Conservation (phyloP, 2,113 vertebrate species). For the human (Homo sapiens) region DNA sequence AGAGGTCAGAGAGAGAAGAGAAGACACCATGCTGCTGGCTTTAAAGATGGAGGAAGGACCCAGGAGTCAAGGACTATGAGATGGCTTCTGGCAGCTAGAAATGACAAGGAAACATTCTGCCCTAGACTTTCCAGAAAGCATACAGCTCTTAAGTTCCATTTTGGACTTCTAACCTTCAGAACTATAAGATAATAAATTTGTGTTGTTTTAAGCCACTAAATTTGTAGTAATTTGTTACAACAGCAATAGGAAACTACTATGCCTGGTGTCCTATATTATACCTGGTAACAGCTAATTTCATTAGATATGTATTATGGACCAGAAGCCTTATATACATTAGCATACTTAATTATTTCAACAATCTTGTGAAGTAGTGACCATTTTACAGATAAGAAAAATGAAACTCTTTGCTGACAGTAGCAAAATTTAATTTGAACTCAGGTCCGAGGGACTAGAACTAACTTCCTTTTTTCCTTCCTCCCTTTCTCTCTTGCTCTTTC, state of each 20-base stretch:
- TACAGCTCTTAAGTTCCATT: background rate
- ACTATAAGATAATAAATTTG: background rate
- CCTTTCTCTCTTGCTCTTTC: too few relatives aligned
- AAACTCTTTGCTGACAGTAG: background rate
- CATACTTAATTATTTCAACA: background rate
- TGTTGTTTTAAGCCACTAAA: background rate
- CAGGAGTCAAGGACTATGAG: background rate
- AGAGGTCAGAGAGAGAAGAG: background rate
- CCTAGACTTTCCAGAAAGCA: background rate
- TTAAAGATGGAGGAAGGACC: background rate
- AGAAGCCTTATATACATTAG: background rate
- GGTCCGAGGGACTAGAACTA: background rate
- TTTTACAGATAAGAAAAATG: background rate
- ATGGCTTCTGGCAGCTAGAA: background rate
- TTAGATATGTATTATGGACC: background rate
- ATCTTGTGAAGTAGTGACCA: background rate
- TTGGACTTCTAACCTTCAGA: background rate
- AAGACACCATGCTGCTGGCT: background rate
- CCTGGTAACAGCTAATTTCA: background rate
- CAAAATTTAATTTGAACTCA: constrained; percentile 4
- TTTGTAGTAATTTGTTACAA: background rate
- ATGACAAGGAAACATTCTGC: background rate
- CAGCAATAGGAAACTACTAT: background rate
- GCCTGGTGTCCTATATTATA: background rate
- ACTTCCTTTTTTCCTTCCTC: background rate